Evolutionary conservation across 2,797 vertebrate species (phyloP), one percentile per base, ranked within the genome.

Genomic region (Microctenopoma stevenorrisi): DNA sequence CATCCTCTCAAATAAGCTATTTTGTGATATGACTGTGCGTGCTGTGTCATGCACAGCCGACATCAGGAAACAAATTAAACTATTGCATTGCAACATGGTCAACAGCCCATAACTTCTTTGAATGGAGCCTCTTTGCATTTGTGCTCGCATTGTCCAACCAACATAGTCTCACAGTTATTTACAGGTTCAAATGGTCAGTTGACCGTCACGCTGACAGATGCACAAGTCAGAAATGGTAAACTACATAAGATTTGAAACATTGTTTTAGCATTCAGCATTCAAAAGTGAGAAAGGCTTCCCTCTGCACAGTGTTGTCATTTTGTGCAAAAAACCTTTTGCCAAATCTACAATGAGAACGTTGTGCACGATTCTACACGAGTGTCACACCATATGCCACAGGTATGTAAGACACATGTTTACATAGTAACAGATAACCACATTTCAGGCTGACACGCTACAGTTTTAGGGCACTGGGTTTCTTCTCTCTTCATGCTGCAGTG

Each of bases 401-500:
- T 12, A 26, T 40, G 13, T 59, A 22, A 42, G 7, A 44, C 4
- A 51, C 69, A 7, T 44, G 7, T 44, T 16, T 42, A 42, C 14
- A 14, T 42, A 42, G 1, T 18, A 12, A 28, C 15, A 59, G 30
- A 42, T 11, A 38, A 59, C 22, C 46, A 35, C 22, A 43, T 60
- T 38, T 70, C 26, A 50, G 69, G 52, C n/a, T 67, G 25, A 70
- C 66, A 72, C 38, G 46, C 53, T 56, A 59, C 7, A 46, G 44
- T 18, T 46, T n/a, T 68, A 72, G 47, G 30, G n/a, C 44, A 7
- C 38, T 43, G 25, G 0, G 65, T 74, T 67, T 82, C 46, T 84
- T 76, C 82, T 79, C 38, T n/a, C 72, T 80, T 67, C 30, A 85
- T 63, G 40, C 85, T 83, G 82, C 85, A 80, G 71, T 80, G 28